These are phyloP conservation scores for Oophaga pumilio DNA, from an alignment of 2,113 vertebrate genomes.

Conservation along the genomic window DNA sequence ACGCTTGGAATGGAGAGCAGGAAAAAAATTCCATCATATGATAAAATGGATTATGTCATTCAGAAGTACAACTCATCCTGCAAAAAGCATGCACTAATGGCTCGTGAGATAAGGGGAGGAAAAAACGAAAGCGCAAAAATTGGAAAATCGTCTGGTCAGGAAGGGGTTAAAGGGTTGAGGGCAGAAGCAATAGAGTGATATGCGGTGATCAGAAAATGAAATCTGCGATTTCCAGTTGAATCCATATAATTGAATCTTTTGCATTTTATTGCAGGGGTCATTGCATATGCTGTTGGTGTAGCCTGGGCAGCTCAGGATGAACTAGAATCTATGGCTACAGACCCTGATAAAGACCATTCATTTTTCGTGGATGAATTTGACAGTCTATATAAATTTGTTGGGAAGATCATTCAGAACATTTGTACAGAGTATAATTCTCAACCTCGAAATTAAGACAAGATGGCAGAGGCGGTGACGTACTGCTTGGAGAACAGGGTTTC, in stretches of 20 bases:
- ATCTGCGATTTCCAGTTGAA: not conserved
- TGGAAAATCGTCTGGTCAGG: no score
- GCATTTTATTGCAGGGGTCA: constrained; percentile 78
- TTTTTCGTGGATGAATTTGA: constrained; percentile 98
- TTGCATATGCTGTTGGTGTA: constrained; percentile 90
- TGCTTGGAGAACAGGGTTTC: not conserved
- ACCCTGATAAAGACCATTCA: constrained; percentile 90
- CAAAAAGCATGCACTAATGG: no score
- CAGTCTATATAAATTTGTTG: constrained; percentile 84
- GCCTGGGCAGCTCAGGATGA: constrained; percentile 96
- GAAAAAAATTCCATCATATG: no score
- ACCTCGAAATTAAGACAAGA: constrained; percentile 88
- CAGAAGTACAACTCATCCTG: no score
- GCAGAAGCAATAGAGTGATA: no score
- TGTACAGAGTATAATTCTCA: constrained; percentile 97
- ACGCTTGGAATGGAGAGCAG: no score
- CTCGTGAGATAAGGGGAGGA: no score
- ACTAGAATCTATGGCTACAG: constrained; percentile 91
- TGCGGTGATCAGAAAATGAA: no score
- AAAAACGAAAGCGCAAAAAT: no score
- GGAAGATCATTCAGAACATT: constrained; percentile 92
- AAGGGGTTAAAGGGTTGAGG: no score
- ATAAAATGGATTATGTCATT: no score
- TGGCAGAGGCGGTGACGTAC: not conserved
- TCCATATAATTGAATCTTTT: not conserved